A percentile compares a stretch with the other conserved stretches of the same genome.
phyloP scores from a whole-genome alignment of 2,113 vertebrate genomes.

The Cyphomyrus discorhynchus region DNA sequence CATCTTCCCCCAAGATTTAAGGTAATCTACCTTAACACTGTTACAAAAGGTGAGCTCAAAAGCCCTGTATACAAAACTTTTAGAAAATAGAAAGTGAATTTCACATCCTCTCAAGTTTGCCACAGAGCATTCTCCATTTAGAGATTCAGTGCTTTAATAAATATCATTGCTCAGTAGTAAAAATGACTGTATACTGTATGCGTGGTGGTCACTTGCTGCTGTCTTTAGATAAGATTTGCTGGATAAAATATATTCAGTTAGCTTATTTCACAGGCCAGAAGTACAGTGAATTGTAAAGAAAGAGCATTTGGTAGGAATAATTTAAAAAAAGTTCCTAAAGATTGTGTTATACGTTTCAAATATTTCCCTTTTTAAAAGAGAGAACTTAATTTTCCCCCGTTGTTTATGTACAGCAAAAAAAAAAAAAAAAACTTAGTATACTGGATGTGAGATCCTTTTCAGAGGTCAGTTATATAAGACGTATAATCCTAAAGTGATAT shows the following conservation, averaged over 20 bases:
- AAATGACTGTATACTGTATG: constrained; percentile 30
- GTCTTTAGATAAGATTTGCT: background rate
- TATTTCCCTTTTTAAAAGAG: constrained; percentile 19
- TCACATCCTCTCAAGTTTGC: constrained; percentile 24
- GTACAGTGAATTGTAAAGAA: constrained; percentile 48
- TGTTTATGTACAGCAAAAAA: background rate
- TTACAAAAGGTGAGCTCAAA: constrained; percentile 32
- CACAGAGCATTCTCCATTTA: background rate
- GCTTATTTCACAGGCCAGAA: constrained; percentile 21
- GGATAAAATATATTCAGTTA: constrained; percentile 13
- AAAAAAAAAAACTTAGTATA: background rate
- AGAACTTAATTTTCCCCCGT: background rate
- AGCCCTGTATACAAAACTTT: constrained; percentile 33
- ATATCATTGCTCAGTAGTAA: constrained; percentile 21
- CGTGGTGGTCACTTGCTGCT: background rate
- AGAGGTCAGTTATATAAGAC: constrained; percentile 23
- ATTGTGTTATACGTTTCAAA: constrained; percentile 9
- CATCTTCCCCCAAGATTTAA: constrained; percentile 32
- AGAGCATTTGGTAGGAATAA: constrained; percentile 33
- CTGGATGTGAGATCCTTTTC: constrained; percentile 23
- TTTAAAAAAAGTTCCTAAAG: background rate
- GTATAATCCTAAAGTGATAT: constrained; percentile 23
- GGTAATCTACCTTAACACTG: constrained; percentile 40
- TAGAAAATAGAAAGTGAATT: constrained; percentile 35
- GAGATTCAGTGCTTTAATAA: constrained; percentile 20